Base-by-base conservation (phyloP, 2,797 vertebrate species). In the Allobates femoralis region DNA sequence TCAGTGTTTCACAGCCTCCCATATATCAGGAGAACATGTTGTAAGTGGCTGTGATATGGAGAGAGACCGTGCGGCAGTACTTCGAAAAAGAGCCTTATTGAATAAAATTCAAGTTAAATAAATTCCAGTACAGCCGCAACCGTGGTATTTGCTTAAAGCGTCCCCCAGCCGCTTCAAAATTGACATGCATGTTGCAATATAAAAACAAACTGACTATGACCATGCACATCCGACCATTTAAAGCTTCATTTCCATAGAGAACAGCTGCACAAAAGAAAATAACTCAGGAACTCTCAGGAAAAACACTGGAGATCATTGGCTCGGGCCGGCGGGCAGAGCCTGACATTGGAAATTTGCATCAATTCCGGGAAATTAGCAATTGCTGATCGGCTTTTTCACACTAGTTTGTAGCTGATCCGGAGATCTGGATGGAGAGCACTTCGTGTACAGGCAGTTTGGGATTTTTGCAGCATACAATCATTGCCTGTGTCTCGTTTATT, bases 1-100 rank as follows among this genome's bases (percentile, higher is more conserved):
- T 89, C 89, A 88, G 81, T 83, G 91, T 93, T 94, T 93, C 91
- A 91, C 90, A 87, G 84, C 79, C 89, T 89, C 84, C 60, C 83
- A 83, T 93, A 91, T 92, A 93, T 93, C 90, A 92, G 12, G 3
- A 89, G 87, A 80, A 88, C 32, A 62, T 79, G 88, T 86, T 58
- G 87, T 89, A 90, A 85, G 62, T 92, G 91, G 89, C 46, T 88
- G 79, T 90, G 88, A 88, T 90, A 90, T 88, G 85, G 89, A 92
- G 82, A 92, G 87, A 90, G 71, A 87, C 37, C 86, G 67, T 90
- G 90, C 89, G 89, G 87, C 64, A 88, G 89, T 87, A 83, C 84
- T 90, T 89, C 91, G 92, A 90, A 89, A 83, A 93, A 89, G 75
- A 94, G 92, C 90, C 91, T 92, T 91, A 90, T 90, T 92, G 89